Conservation (phyloP, 53 echinoderm and acorn worm species). For the Arbacia lixula region DNA sequence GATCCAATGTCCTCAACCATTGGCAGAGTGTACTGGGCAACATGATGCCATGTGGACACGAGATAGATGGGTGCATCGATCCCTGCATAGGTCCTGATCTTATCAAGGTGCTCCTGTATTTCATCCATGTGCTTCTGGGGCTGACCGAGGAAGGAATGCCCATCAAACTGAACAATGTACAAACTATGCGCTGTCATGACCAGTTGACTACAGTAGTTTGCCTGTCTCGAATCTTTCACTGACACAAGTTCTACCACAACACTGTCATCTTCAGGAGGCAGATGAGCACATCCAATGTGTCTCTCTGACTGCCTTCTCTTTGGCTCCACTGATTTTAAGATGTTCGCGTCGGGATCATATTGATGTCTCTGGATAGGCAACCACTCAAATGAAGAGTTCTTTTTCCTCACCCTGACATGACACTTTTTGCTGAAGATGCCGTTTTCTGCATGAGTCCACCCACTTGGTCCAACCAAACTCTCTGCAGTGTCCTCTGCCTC, state of each 20-base stretch:
- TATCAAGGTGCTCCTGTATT: slow-evolving; percentile 16
- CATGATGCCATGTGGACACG: slow-evolving; percentile 9
- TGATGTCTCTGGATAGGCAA: not conserved
- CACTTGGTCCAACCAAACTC: slow-evolving; percentile 7
- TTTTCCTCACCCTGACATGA: slow-evolving; percentile 2
- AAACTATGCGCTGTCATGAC: slow-evolving; percentile 16
- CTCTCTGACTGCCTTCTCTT: not conserved
- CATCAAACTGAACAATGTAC: slow-evolving; percentile 22
- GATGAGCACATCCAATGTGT: not conserved
- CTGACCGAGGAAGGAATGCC: slow-evolving; percentile 5
- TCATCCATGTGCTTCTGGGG: not conserved
- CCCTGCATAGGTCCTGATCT: slow-evolving; percentile 41
- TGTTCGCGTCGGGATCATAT: not conserved
- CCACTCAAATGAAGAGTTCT: not conserved
- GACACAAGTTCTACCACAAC: slow-evolving; percentile 15
- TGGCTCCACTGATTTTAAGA: not conserved
- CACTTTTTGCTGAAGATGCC: slow-evolving; percentile 1
- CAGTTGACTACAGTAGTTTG: slow-evolving; percentile 26
- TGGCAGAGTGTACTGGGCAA: not conserved
- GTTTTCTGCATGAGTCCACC: slow-evolving; percentile 6
- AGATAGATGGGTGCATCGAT: slow-evolving; percentile 9
- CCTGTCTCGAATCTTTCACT: not conserved
- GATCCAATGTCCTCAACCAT: slow-evolving; percentile 7
- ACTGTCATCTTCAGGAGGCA: not conserved
- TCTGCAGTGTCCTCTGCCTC: not conserved